Evolutionary conservation across 2,888 invertebrate genomes (phyloP).

Genomic region (Campaea margaritaria): DNA sequence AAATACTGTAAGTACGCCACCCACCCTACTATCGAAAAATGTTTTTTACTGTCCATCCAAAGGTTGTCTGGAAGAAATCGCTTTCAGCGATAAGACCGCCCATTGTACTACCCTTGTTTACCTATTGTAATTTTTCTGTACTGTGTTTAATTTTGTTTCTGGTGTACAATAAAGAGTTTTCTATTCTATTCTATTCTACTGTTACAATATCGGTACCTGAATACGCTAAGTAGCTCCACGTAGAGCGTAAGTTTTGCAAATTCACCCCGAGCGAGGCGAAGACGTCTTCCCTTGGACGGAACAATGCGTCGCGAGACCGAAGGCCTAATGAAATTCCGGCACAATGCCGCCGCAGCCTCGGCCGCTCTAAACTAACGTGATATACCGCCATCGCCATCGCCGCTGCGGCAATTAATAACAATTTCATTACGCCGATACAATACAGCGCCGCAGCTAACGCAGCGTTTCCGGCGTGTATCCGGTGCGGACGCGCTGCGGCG

Average conservation of each 20-base stretch:
- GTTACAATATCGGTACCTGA: no score
- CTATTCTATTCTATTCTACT: no score
- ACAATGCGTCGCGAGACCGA: not conserved
- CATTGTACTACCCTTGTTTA: no score
- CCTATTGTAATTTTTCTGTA: no score
- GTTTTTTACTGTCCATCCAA: no score
- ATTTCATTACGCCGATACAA: slow-evolving; percentile 8
- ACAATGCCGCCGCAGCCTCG: slow-evolving; percentile 9
- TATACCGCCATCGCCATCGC: slow-evolving; percentile 16
- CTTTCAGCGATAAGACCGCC: no score
- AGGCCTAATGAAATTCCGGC: slow-evolving; percentile 14
- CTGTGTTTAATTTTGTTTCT: no score
- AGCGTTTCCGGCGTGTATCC: slow-evolving; percentile 20
- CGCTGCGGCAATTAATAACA: slow-evolving; percentile 18
- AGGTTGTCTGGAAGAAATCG: no score
- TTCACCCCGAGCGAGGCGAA: not conserved
- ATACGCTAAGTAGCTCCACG: no score
- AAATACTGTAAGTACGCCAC: no score
- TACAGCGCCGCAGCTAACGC: slow-evolving; percentile 17
- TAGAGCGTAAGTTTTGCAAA: not conserved
- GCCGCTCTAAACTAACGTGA: slow-evolving; percentile 18
- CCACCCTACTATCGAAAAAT: no score
- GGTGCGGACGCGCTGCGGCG: slow-evolving; percentile 6
- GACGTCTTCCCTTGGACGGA: not conserved
- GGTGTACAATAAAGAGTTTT: no score